phyloP scores from a whole-genome alignment of 2,113 vertebrate genomes.

The Ceratotherium simum region DNA sequence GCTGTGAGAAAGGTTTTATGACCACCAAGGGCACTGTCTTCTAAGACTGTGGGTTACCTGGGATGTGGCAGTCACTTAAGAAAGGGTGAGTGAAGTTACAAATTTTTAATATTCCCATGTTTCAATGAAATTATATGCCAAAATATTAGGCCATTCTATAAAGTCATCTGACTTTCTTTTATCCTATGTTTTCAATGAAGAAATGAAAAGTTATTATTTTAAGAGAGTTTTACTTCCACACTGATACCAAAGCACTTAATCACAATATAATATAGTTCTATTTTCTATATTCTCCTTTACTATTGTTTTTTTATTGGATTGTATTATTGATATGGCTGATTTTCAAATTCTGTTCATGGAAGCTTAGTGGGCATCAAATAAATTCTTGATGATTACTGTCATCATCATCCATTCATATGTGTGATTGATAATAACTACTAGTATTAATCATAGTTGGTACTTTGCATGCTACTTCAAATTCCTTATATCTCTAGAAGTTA shows the following conservation, averaged over 20 bases:
- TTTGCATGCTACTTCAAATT: background rate
- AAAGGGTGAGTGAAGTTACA: conserved; percentile 5
- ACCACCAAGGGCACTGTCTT: background rate
- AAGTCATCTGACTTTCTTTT: background rate
- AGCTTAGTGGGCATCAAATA: background rate
- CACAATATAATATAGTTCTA: background rate
- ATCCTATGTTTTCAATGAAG: conserved; percentile 31
- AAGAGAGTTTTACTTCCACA: background rate
- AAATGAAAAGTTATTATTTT: conserved; percentile 21
- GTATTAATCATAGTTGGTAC: background rate
- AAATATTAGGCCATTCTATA: background rate
- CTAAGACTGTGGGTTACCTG: background rate
- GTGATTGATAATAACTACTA: background rate
- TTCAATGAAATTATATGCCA: conserved; percentile 34
- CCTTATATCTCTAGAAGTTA: background rate
- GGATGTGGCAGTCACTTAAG: background rate
- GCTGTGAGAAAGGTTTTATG: conserved; percentile 4
- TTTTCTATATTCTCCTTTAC: background rate
- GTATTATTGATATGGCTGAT: background rate
- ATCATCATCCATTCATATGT: background rate
- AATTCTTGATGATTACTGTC: conserved; percentile 2
- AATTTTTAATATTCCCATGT: background rate
- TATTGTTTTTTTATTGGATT: background rate
- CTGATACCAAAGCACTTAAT: conserved; percentile 9
- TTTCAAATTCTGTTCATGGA: conserved; percentile 1